Conservation (phyloP, 2,888 invertebrate genomes). For the Anthophora plumipes region DNA sequence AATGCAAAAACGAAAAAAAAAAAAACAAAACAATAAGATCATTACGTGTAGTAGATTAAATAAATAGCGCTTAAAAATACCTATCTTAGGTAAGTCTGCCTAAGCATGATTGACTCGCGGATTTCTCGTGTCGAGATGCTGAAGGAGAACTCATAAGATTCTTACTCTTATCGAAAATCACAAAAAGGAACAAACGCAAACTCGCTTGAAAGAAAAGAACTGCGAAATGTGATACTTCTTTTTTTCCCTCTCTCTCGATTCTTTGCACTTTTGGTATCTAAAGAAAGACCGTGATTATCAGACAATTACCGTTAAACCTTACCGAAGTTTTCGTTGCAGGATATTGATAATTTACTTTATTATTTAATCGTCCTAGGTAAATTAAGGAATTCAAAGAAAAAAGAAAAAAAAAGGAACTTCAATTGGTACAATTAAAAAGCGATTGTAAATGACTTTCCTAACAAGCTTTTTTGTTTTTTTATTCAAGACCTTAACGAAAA, state of each 20-base stretch:
- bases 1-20: constrained; percentile 46
- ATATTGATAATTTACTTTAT: constrained; percentile 9
- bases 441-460: constrained; percentile 29
- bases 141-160: constrained; percentile 22
- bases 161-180: constrained; percentile 10
- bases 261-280: constrained; percentile 37
- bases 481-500: constrained; percentile 39
- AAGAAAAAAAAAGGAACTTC: constrained; percentile 24
- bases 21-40: too few species aligned
- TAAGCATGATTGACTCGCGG: constrained; percentile 51
- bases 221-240: constrained; percentile 2
- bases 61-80: constrained; percentile 68
- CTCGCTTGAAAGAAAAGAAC: constrained; percentile 3
- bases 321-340: constrained; percentile 9
- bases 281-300: constrained; percentile 40
- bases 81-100: constrained; percentile 65
- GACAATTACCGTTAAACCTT: not conserved
- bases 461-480: constrained; percentile 73
- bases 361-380: not conserved
- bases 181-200: constrained; percentile 12
- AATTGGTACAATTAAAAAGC: constrained; percentile 9
- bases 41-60: constrained; percentile 62
- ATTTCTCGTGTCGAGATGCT: constrained; percentile 31
- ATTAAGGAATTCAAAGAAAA: too few species aligned
- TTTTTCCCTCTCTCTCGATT: constrained; percentile 3